Base-by-base conservation (phyloP, 2,888 invertebrate species). In the Drosophila cracens region DNA sequence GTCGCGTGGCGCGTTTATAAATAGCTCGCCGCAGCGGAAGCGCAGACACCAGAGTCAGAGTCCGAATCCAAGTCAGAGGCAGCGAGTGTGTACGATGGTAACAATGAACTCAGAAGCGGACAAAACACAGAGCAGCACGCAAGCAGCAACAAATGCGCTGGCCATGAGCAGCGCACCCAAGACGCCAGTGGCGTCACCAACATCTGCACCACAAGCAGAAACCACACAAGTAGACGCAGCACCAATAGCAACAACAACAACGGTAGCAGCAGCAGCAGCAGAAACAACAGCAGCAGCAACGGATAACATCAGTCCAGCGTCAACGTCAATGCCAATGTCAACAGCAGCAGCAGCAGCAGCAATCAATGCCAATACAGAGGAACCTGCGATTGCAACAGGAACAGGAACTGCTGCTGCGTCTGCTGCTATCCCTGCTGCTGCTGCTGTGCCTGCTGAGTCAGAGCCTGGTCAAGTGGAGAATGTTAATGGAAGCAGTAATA, bases 51-150 rank as follows among this genome's bases (percentile, higher is more conserved):
- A 58, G 6, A 25, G 16, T 8, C 43, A 13, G 13, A 21, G 43
- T 21, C 43, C n/a, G 21, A 13, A 21, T 16, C 46, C 2, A 21
- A 21, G 43, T 21, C 13, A 11, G 43, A 21, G 70, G 54, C 43
- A 53, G 64, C 57, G 52, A 60, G 68, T 73, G 61, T 67, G 63
- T 69, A 91, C 89, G 90, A 92, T 91, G 93, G 93, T 93, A 92
- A 93, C 93, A 82, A 93, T 93, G 93, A 93, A 92, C 84, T 92
- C 93, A 73, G 93, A 93, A 81, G 87, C 91, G 82, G 93, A 93
- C 90, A 93, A 92, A 90, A 92, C 92, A 75, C 89, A 91, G 81
- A 80, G 71, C 69, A 80, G 79, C 75, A 82, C 82, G 59, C 85
- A 87, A 76, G 89, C 90, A 80, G 84, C 87, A 64, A 80, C 87